Evolutionary conservation across 2,888 invertebrate genomes (phyloP), one percentile per base, ranked within the genome.

Genomic region (Dione vanillae): DNA sequence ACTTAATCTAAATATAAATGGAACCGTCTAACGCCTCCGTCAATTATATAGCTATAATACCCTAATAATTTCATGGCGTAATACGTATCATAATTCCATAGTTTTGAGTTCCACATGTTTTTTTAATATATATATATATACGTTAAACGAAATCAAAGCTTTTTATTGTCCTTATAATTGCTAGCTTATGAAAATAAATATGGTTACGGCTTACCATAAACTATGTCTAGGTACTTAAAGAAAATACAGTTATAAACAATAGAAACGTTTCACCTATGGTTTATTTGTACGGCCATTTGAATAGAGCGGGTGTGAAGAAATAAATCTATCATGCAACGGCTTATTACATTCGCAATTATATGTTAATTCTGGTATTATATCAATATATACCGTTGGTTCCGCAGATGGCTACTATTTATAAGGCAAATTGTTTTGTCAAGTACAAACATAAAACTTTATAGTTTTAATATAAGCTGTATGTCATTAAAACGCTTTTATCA

Each of bases 311-410:
- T 69, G 62, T 41, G 65, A 70, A 56, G 72, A 68, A 62, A 78
- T 81, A 77, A 79, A 79, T 78, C 78, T 78, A 74, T 78, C 76
- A 70, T 74, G 71, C 76, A 71, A 76, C 76, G 76, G 78, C 76
- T 78, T 78, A 78, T 79, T 78, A 78, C 79, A 78, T 78, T 81
- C 77, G 78, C 78, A 80, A 82, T 81, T 78, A 82, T 82, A 79
- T 82, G 80, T 77, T 80, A 81, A 83, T 83, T 75, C 73, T 59
- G 69, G 62, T 71, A 69, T 72, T 73, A 74, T 76, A 72, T 71
- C 70, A 75, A 78, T 67, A 20, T 19, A 67, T 69, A 69, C 73
- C 68, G 74, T 73, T 77, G 75, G 69, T 71, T 69, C 59, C 51
- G 68, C 69, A 56, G 59, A 70, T 75, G 74, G 66, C 69, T 75